These are phyloP conservation scores for Jaculus jaculus DNA, from an alignment of 2,113 vertebrate species.

Conservation along the genomic window DNA sequence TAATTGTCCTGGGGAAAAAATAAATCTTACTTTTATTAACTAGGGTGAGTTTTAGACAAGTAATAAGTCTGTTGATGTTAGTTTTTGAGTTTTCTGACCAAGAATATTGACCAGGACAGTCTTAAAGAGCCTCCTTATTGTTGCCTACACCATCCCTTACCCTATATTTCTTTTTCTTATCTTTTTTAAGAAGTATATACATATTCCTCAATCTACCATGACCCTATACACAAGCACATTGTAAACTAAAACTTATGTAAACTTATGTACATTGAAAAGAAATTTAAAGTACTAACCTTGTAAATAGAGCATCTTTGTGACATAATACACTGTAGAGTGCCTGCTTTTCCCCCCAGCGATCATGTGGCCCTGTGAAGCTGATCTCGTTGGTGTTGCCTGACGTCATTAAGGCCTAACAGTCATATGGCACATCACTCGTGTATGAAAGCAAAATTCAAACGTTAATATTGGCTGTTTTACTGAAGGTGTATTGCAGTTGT, in stretches of 20 bases:
- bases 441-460: neutral
- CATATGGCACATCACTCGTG: neutral
- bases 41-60: neutral
- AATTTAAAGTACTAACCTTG: neutral
- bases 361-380: neutral
- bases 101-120: neutral
- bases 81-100: neutral
- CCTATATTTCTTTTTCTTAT: neutral
- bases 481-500: neutral
- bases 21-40: no score
- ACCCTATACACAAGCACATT: neutral
- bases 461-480: no score
- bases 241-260: neutral
- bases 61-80: accelerated
- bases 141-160: neutral
- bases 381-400: neutral
- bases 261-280: neutral
- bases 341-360: neutral
- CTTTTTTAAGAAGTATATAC: neutral
- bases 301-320: neutral
- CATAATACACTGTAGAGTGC: neutral
- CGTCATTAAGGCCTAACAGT: neutral
- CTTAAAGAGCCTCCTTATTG: accelerated
- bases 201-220: neutral
- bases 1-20: neutral